Evolutionary conservation across 64 coral and sea anemone genomes (phyloP).

Genomic region (Acropora tenuis): DNA sequence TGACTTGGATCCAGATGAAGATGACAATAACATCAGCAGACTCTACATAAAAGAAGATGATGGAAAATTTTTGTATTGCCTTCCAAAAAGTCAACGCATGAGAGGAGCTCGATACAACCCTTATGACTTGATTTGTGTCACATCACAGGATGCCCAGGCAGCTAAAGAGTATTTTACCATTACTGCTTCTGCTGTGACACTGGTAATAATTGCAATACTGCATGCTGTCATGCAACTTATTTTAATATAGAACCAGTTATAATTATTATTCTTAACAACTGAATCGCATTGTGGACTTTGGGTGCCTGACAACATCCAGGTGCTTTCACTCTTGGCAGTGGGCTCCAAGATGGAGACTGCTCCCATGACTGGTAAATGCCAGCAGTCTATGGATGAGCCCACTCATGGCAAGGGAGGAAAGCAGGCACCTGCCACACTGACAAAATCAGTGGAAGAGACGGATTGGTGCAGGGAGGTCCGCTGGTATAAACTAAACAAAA

Average conservation of each 20-base stretch:
- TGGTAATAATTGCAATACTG: conserved; percentile 33
- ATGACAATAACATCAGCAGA: conserved; percentile 75
- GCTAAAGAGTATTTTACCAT: conserved; percentile 78
- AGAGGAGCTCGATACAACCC: conserved; percentile 87
- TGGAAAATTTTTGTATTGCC: conserved; percentile 85
- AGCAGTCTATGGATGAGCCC: too few species aligned
- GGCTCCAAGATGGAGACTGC: too few species aligned
- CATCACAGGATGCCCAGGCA: conserved; percentile 70
- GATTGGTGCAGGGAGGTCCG: too few species aligned
- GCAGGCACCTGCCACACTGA: too few species aligned
- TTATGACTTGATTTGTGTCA: conserved; percentile 92
- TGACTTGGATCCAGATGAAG: conserved; percentile 73
- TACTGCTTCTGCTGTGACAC: conserved; percentile 94
- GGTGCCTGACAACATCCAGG: too few species aligned
- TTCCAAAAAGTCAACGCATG: conserved; percentile 69
- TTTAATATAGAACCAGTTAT: background rate
- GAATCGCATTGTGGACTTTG: too few species aligned
- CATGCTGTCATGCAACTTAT: background rate
- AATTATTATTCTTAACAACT: too few species aligned
- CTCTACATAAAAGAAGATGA: conserved; percentile 87
- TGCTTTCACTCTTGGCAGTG: too few species aligned
- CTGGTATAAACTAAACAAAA: too few species aligned
- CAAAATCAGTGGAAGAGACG: too few species aligned
- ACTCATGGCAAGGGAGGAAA: too few species aligned
- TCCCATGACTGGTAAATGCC: too few species aligned